Base-by-base conservation (phyloP, 2,888 invertebrate species). In the Mycogona germanica region DNA sequence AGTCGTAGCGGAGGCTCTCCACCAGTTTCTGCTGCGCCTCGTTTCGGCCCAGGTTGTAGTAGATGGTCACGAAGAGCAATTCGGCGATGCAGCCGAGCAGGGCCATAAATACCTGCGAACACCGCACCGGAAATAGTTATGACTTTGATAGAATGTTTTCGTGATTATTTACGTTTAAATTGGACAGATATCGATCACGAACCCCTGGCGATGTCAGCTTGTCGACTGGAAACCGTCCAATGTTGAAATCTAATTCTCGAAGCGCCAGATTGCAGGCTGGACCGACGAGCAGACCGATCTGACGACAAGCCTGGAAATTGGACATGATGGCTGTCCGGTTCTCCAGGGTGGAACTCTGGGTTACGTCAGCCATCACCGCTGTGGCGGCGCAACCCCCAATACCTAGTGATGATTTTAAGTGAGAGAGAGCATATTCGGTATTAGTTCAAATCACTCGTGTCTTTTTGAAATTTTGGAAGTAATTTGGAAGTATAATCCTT, bases 251-350 rank as follows among this genome's bases (percentile, higher is more conserved):
- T 14, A 66, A 54, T 48, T 64, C 48, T 25, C 65, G 60, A 14
- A 71, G 60, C 55, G 71, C 65, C 32, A 72, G 54, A 57, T 73
- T 72, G 38, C 70, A 67, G 28, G 66, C 70, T 21, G 73, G 73
- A 29, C 72, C 72, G 26, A 65, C 60, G 12, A 72, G 60, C 7
- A 72, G 66, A 4, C 72, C 72, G 37, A 68, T 58, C 59, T 72
- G 72, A 56, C 72, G 60, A 25, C 67, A 65, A 3, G 70, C 67
- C 47, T 72, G 68, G 50, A 71, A 64, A 9, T 66, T 60, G 3
- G 72, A 67, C 4, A 72, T 62, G 9, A 69, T 64, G 3, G 68
- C 64, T 3, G 72, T 73, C 47, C 73, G 61, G 38, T 70, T 68
- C 38, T 66, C 64, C 28, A 63, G 64, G 7, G 64, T 61, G 23